Evolutionary conservation across 2,888 invertebrate genomes (phyloP), one percentile per base, ranked within the genome.

Genomic region (Drosophila robusta): DNA sequence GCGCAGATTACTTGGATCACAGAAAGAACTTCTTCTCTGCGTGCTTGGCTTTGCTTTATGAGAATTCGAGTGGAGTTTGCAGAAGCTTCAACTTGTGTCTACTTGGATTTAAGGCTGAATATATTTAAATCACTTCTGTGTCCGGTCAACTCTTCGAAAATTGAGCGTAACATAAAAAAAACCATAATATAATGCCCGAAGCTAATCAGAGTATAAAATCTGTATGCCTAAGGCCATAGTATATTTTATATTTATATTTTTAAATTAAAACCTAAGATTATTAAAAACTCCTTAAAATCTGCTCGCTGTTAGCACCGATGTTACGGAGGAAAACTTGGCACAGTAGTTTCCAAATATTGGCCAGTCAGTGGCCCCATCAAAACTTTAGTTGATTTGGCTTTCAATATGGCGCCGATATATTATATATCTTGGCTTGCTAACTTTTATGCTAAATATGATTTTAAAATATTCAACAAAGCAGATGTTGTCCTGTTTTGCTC

Each of bases 1-100:
- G 70, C 47, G 60, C 41, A 63, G 75, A 58, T 76, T 78, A 77
- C 64, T 65, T 46, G 74, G 60, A 77, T 78, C 55, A 65, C 39
- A 41, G 42, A 42, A 55, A 50, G 41, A 46, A 67, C 49, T 67
- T 38, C 58, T 51, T 58, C 57, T 54, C 11, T 57, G 71, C 57
- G 76, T 74, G 74, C 61, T 39, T 26, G 58, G 77, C 72, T 76
- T 76, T 54, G 50, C 50, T 49, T 52, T 54, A 46, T 46, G n/a
- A n/a, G 34, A 29, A 36, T 63, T 49, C 56, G 45, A 57, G 46
- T 58, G 46, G 57, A 46, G 47, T 70, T 70, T 60, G 32, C 58
- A 56, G 66, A n/a, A 29, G 29, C 2, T 29, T 29, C 29, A 9
- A 8, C 3, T 9, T 22, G 22, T 22, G 4, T 3, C 3, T 22